phyloP scores from a whole-genome alignment of 2,888 invertebrate species.

The Rhogogaster chlorosoma region DNA sequence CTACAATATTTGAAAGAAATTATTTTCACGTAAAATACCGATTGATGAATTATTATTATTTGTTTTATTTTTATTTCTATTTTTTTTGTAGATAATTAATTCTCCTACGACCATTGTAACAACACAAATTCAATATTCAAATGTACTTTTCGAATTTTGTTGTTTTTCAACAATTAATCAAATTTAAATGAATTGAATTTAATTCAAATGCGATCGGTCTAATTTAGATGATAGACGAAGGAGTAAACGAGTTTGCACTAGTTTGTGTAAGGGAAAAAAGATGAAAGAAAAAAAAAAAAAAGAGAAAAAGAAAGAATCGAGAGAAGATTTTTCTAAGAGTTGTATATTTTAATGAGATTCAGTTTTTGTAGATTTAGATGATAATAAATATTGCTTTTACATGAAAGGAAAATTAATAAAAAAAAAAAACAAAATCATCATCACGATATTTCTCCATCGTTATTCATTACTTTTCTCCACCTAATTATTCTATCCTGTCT shows the following conservation, averaged over 20 bases:
- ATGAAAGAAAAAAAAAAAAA: background rate
- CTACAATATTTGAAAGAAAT: background rate
- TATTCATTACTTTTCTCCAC: background rate
- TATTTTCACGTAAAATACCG: background rate
- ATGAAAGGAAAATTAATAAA: background rate
- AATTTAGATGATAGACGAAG: constrained; percentile 51
- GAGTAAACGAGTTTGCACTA: constrained; percentile 56
- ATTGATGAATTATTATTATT: constrained; percentile 3
- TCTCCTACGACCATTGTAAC: background rate
- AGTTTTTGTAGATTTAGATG: constrained; percentile 55
- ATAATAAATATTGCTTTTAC: constrained; percentile 16
- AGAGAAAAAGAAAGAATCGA: background rate
- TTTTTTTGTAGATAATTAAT: background rate
- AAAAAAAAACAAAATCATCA: background rate
- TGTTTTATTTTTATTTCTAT: background rate
- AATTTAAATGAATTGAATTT: background rate
- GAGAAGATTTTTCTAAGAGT: constrained; percentile 63
- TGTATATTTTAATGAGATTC: constrained; percentile 61
- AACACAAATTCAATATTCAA: constrained; percentile 4
- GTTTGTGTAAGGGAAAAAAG: constrained; percentile 54
- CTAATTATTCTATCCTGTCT: background rate
- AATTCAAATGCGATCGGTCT: constrained; percentile 44
- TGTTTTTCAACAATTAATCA: background rate
- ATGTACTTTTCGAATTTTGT: background rate
- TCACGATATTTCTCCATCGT: background rate